Conservation (phyloP, 1,140 invertebrate genomes). For the Teleogryllus occipitalis region DNA sequence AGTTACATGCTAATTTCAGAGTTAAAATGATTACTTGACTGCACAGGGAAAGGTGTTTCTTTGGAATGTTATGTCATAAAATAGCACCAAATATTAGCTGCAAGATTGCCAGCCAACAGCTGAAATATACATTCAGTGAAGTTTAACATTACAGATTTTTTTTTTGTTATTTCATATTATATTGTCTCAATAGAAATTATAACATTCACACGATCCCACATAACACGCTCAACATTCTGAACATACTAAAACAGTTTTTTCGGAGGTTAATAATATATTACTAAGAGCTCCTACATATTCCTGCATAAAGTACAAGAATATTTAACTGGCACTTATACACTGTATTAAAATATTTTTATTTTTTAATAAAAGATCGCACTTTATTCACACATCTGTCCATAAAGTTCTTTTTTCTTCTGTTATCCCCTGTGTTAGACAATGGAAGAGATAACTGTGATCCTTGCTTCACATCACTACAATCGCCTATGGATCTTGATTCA, state of each 20-base stretch:
- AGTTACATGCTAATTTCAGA: not conserved
- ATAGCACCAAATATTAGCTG: slow-evolving; percentile 4
- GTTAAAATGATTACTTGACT: not conserved
- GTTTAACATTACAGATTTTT: not conserved
- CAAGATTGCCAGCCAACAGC: not conserved
- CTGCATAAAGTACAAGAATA: not conserved
- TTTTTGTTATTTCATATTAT: not conserved
- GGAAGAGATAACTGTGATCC: slow-evolving; percentile 37
- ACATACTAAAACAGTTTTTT: not conserved
- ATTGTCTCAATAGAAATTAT: not conserved
- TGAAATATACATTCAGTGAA: not conserved
- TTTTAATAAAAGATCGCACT: slow-evolving; percentile 61
- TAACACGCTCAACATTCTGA: not conserved
- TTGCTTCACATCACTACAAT: slow-evolving; percentile 22
- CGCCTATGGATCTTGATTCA: not conserved
- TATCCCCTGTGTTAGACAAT: slow-evolving; percentile 12
- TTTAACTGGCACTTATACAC: not conserved
- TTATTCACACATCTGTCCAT: slow-evolving; percentile 71
- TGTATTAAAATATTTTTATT: slow-evolving; percentile 27
- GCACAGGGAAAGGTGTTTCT: not conserved
- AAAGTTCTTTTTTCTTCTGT: slow-evolving; percentile 56
- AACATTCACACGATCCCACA: not conserved
- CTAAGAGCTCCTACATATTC: not conserved
- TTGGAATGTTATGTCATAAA: slow-evolving; percentile 5
- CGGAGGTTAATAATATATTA: not conserved